Evolutionary conservation across 2,797 vertebrate species (phyloP), one percentile per base, ranked within the genome.

Genomic region (Macropodus opercularis): DNA sequence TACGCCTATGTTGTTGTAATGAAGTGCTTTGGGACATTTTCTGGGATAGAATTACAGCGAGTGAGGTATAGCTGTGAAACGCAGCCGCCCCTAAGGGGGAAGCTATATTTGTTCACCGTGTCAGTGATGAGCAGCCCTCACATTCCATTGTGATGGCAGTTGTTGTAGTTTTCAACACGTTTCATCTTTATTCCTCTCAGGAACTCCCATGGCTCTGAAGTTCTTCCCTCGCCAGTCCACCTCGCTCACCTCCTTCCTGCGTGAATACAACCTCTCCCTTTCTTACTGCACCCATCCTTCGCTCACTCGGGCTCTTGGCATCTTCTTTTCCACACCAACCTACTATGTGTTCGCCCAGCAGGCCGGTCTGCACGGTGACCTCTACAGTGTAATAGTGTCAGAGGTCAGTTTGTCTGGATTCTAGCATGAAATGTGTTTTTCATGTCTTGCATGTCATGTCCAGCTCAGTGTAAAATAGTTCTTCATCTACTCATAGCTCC

Each of bases 311-410:
- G 94, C 96, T 72, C 92, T 96, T 0, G 97, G 97, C 56, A 97
- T 99, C 55, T 96, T 95, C 87, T 95, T 96, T 6, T 96, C 96
- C 74, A 98, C 96, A 0, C 91, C 93, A 0, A 69, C 89, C 61
- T 93, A 96, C 84, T 99, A 98, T 9, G 94, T 97, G 55, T 99
- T 99, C 62, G 93, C 98, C 54, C 96, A 95, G 0, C 95, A 98
- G 80, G 93, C 96, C 0, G 91, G 95, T 2, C 89, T 98, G 35
- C 94, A 96, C 0, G 96, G 94, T 17, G 96, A 98, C 81, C 95
- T 99, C 78, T 98, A 96, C 81, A 89, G 93, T 34, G 93, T 97
- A 75, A 96, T 99, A 61, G 93, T 95, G 72, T 96, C 96, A 43
- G 94, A 94, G 75, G 97, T 98, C 69, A 86, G 91, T 88, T 51